phyloP scores from a whole-genome alignment of 1,140 invertebrate species.

The Drosophila parabipectinata region DNA sequence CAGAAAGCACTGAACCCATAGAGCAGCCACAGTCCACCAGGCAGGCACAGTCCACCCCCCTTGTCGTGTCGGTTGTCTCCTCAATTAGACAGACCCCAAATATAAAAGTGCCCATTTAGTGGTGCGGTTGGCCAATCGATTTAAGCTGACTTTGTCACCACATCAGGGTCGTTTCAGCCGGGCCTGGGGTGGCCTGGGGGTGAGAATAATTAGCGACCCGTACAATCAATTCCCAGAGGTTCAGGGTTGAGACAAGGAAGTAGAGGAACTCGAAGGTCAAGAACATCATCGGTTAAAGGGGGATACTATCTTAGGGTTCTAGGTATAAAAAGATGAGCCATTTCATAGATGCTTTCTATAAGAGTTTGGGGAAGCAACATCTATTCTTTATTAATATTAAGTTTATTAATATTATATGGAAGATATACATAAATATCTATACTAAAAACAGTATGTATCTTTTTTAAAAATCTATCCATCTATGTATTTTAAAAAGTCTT shows the following conservation, averaged over 20 bases:
- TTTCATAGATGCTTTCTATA: too few relatives aligned
- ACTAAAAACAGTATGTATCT: too few relatives aligned
- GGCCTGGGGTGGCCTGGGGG: background rate
- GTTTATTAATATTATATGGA: too few relatives aligned
- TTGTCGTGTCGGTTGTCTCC: constrained; percentile 13
- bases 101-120: background rate
- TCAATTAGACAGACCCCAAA: constrained; percentile 34
- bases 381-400: too few relatives aligned
- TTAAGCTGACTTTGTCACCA: constrained; percentile 72
- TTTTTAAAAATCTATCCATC: too few relatives aligned
- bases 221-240: constrained; percentile 57
- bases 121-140: constrained; percentile 45
- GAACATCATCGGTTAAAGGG: background rate
- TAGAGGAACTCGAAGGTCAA: constrained; percentile 23
- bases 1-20: constrained; percentile 44
- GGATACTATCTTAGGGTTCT: too few relatives aligned
- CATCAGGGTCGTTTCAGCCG: constrained; percentile 50
- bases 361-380: too few relatives aligned
- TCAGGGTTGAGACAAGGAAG: constrained; percentile 15
- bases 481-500: too few relatives aligned
- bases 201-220: constrained; percentile 51
- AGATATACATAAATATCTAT: too few relatives aligned
- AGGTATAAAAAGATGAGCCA: too few relatives aligned
- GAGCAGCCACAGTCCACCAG: constrained; percentile 4
- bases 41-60: background rate